A percentile compares a stretch with the other conserved stretches of the same genome.
phyloP scores from a whole-genome alignment of 2,888 invertebrate genomes.

The Peribatodes rhomboidaria region DNA sequence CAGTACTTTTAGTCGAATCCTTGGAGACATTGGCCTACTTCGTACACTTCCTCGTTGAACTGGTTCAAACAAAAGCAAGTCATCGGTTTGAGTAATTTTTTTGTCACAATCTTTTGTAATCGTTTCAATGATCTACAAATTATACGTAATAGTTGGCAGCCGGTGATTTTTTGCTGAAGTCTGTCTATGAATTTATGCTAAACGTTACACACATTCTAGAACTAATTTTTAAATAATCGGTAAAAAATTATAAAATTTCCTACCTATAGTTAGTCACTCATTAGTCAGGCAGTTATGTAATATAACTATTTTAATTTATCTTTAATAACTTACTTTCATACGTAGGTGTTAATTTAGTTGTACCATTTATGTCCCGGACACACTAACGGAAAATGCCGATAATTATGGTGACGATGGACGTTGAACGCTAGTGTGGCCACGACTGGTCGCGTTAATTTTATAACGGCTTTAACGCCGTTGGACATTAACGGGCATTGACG shows the following conservation, averaged over 20 bases:
- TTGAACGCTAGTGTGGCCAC: no score
- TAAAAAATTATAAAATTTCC: neutral
- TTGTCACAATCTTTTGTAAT: constrained; percentile 15
- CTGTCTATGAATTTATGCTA: constrained; percentile 6
- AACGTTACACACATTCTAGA: neutral
- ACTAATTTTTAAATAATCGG: neutral
- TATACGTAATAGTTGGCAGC: constrained; percentile 10
- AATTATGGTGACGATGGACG: no score
- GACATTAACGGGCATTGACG: no score
- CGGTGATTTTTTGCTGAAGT: constrained; percentile 2
- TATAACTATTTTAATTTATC: no score
- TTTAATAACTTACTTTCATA: no score
- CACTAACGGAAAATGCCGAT: no score
- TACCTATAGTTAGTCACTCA: neutral
- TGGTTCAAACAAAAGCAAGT: constrained; percentile 14
- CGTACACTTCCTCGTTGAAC: constrained; percentile 12
- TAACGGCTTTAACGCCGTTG: no score
- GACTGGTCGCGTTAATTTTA: no score
- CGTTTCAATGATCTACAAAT: constrained; percentile 15
- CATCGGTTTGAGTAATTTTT: constrained; percentile 7
- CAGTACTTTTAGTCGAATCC: constrained; percentile 17
- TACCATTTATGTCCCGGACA: no score
- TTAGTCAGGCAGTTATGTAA: no score
- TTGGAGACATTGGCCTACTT: constrained; percentile 25
- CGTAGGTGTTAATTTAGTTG: no score